These are phyloP conservation scores for Paragorgia papillata DNA, from an alignment of 92 coral and sea anemone species.

Conservation along the genomic window DNA sequence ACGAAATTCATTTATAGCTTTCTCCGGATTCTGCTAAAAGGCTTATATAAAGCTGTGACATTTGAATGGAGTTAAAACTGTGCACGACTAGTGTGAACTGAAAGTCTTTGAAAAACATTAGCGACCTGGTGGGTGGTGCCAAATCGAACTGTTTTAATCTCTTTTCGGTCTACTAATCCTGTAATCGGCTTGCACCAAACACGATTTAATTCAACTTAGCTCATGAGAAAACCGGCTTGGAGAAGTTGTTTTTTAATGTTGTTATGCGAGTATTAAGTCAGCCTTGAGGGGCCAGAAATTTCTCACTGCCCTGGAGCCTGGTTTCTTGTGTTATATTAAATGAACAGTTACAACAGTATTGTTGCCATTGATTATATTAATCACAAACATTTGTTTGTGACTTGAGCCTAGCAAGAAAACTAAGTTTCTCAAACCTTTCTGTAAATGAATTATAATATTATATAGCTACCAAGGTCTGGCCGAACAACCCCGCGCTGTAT, in stretches of 20 bases:
- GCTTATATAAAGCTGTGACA: neutral
- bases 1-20: no score
- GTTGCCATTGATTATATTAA: no score
- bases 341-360: no score
- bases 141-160: neutral
- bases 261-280: neutral
- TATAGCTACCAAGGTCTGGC: no score
- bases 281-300: neutral
- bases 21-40: neutral
- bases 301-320: no score
- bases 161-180: neutral
- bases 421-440: no score
- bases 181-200: neutral
- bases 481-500: no score
- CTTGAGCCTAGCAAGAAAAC: no score
- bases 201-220: neutral
- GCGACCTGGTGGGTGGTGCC: neutral
- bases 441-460: no score
- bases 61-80: neutral
- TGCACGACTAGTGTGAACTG: neutral
- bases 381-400: no score
- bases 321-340: no score
- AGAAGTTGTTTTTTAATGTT: neutral
- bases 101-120: neutral
- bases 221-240: neutral